Base-by-base conservation (phyloP, 2,888 invertebrate species). In the Rotaria sp. region DNA sequence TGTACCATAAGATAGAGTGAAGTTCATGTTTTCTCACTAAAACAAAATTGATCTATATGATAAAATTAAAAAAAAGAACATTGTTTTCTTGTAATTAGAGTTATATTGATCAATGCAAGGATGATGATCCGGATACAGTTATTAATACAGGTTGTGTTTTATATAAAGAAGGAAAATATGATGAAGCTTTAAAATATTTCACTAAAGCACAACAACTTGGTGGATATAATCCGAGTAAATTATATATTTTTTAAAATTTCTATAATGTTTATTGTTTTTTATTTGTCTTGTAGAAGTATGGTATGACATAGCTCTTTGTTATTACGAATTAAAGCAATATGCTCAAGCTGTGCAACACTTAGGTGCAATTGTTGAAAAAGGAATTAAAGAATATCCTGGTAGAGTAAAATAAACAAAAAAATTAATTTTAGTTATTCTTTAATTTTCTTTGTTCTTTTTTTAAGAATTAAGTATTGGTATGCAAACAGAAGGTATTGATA, bases 291-390 rank as follows among this genome's bases (percentile, higher is more conserved):
- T 92, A n/a, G 92, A 96, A 92, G 93, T 97, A 87, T 95, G 96
- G 84, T 99, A 99, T 90, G 97, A 97, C 90, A 94, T 97, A 86
- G 97, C 97, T 0, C 92, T 99, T 85, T 96, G 97, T 89, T 95
- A 97, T 90, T 99, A 96, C 90, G 94, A 94, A 90, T 92, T 96
- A 88, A 96, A 96, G 90, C 97, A 98, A 91, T 97, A 95, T 90
- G 95, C 96, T 0, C 94, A 91, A 88, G 95, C 98, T 1, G 92
- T 97, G 80, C 96, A 97, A 91, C 95, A 95, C 90, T 96, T 98
- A 87, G 95, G 94, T 86, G 95, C 96, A 89, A 97, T 99, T 86
- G 96, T 99, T 88, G 97, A 98, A 91, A 93, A 94, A 90, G 98
- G 97, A 21, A 96, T 98, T 88, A 93, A 96, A 87, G 96, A 97